Conservation (phyloP, 2,888 invertebrate genomes). For the Acanthococcus lagerstroemiae region DNA sequence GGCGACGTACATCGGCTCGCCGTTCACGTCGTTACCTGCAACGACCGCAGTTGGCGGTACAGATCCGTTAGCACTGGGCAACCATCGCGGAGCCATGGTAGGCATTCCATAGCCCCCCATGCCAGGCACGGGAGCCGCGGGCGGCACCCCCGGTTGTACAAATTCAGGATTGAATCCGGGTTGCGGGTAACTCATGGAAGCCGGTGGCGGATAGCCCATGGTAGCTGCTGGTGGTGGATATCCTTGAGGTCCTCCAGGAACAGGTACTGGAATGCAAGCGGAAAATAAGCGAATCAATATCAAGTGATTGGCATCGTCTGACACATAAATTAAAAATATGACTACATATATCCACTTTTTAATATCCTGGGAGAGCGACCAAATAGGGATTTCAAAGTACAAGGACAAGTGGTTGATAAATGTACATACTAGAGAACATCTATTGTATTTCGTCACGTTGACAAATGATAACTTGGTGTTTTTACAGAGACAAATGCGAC, state of each 20-base stretch:
- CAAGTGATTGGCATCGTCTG: too few relatives aligned
- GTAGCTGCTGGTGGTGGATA: neutral
- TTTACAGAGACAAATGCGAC: too few relatives aligned
- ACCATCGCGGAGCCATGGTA: constrained; percentile 47
- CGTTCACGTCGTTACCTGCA: constrained; percentile 52
- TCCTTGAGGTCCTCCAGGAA: neutral
- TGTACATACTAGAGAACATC: too few relatives aligned
- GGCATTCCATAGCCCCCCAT: neutral
- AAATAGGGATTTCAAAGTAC: too few relatives aligned
- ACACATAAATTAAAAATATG: too few relatives aligned
- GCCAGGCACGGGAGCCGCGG: neutral
- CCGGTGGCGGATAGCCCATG: neutral
- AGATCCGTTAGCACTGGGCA: constrained; percentile 54
- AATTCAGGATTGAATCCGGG: constrained; percentile 3
- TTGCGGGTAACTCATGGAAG: neutral
- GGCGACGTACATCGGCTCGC: constrained; percentile 55
- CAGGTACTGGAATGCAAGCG: neutral
- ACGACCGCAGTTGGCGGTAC: constrained; percentile 66
- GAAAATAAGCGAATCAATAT: too few relatives aligned
- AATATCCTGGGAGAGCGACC: too few relatives aligned
- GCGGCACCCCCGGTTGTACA: neutral
- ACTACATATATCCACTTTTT: too few relatives aligned
- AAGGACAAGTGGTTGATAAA: too few relatives aligned
- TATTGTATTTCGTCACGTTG: too few relatives aligned
- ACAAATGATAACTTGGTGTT: too few relatives aligned